A percentile compares a stretch with the other conserved stretches of the same genome.
Evolutionary conservation across 2,113 vertebrate genomes (phyloP).

Genomic region (Neotoma lepida): DNA sequence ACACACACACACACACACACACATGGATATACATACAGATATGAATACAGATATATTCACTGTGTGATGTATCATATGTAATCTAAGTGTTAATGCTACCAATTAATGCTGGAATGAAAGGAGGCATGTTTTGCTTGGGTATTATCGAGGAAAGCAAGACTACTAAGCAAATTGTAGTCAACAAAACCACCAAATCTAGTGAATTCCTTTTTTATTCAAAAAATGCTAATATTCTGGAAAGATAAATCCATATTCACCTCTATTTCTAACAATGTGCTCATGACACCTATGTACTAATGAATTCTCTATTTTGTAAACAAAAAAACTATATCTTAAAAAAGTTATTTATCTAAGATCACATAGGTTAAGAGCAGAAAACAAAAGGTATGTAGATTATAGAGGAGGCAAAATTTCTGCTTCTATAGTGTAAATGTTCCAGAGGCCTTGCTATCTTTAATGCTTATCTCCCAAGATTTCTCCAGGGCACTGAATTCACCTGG

Average conservation of each 20-base stretch:
- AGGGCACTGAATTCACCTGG: background rate
- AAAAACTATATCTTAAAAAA: background rate
- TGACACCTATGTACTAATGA: background rate
- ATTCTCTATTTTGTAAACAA: background rate
- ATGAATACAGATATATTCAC: background rate
- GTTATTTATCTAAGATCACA: background rate
- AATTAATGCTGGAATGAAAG: background rate
- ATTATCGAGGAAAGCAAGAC: background rate
- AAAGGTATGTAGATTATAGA: background rate
- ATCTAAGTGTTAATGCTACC: too few relatives aligned
- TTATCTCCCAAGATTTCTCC: background rate
- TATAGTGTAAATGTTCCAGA: background rate
- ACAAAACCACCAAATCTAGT: background rate
- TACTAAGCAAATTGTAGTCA: background rate
- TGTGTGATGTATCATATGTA: background rate
- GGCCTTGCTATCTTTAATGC: background rate
- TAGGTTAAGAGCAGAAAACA: background rate
- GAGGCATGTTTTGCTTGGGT: background rate
- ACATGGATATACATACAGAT: background rate
- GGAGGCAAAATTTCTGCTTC: background rate
- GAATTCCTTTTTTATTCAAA: background rate
- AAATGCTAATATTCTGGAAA: background rate
- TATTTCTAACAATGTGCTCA: too few relatives aligned
- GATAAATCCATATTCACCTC: too few relatives aligned
- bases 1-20: background rate